phyloP scores from a whole-genome alignment of 2,113 vertebrate species.

The Muscicapa adusta region DNA sequence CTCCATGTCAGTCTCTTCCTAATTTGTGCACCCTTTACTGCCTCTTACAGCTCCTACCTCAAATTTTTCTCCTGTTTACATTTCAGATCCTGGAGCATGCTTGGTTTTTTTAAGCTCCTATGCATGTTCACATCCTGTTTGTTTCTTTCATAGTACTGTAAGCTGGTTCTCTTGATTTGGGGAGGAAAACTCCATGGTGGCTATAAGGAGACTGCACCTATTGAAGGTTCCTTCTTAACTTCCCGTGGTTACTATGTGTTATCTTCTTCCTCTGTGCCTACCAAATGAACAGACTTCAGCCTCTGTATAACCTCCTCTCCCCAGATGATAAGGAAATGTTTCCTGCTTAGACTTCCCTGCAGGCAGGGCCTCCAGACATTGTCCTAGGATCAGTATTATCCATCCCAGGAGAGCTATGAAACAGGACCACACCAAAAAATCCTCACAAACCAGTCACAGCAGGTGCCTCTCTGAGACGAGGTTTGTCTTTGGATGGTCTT shows the following conservation, averaged over 20 bases:
- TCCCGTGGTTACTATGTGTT: neutral
- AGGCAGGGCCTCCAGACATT: neutral
- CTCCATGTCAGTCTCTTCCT: neutral
- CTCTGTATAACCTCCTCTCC: neutral
- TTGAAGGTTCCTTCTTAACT: neutral
- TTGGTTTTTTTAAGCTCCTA: neutral
- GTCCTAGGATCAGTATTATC: neutral
- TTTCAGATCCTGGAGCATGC: neutral
- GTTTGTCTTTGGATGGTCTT: neutral
- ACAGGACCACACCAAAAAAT: neutral
- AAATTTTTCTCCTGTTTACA: neutral
- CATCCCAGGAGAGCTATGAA: neutral
- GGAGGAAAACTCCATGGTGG: rapidly evolving
- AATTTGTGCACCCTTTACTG: neutral
- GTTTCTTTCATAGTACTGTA: neutral
- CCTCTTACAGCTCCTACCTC: neutral
- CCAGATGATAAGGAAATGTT: neutral
- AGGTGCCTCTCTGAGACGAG: neutral
- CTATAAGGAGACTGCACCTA: rapidly evolving
- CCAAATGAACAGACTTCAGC: rapidly evolving
- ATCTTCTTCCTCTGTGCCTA: neutral
- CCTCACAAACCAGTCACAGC: neutral
- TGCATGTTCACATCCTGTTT: neutral
- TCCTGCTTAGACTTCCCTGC: neutral
- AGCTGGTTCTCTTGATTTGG: neutral